Percentiles rank a stretch among this genome's conserved stretches.
These are phyloP conservation scores for Ecliptopera silaceata DNA, from an alignment of 2,888 invertebrate genomes.

Conservation along the genomic window DNA sequence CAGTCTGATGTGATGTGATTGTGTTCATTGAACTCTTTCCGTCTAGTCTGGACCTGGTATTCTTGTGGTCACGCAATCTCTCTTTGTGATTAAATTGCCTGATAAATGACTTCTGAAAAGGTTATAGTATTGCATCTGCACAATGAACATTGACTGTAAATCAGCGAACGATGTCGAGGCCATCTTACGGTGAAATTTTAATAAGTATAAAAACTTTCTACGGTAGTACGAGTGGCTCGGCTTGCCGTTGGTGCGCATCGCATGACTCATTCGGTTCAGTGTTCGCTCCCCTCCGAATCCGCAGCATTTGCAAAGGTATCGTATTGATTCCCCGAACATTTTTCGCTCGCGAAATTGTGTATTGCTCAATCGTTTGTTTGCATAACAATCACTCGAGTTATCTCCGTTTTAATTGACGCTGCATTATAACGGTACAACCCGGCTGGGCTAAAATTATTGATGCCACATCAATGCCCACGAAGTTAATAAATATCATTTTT, in stretches of 20 bases:
- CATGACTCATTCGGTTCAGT: slow-evolving; percentile 62
- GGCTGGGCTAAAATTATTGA: neutral
- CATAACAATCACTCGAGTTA: slow-evolving; percentile 32
- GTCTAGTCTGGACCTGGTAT: slow-evolving; percentile 19
- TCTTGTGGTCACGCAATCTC: slow-evolving; percentile 1
- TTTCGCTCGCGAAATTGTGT: slow-evolving; percentile 37
- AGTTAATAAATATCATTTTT: no score
- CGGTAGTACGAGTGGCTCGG: slow-evolving; percentile 57
- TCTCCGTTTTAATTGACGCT: slow-evolving; percentile 13
- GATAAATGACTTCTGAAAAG: neutral
- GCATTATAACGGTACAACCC: slow-evolving; percentile 11
- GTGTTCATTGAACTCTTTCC: slow-evolving; percentile 34
- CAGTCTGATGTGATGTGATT: slow-evolving; percentile 35
- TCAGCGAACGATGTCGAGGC: slow-evolving; percentile 51
- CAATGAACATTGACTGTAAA: slow-evolving; percentile 41
- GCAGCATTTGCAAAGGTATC: slow-evolving; percentile 30
- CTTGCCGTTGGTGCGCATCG: slow-evolving; percentile 44
- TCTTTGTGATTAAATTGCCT: slow-evolving; percentile 12
- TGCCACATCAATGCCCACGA: slow-evolving; percentile 2
- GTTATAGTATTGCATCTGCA: slow-evolving; percentile 10
- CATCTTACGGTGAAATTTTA: slow-evolving; percentile 79
- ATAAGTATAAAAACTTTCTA: slow-evolving; percentile 75
- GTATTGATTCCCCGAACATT: slow-evolving; percentile 49
- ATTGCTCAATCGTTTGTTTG: slow-evolving; percentile 45
- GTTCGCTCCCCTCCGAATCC: slow-evolving; percentile 51